Percentiles rank a stretch among this genome's conserved stretches.
Evolutionary conservation across 1,140 invertebrate genomes (phyloP).

Genomic region (Nephila pilipes): DNA sequence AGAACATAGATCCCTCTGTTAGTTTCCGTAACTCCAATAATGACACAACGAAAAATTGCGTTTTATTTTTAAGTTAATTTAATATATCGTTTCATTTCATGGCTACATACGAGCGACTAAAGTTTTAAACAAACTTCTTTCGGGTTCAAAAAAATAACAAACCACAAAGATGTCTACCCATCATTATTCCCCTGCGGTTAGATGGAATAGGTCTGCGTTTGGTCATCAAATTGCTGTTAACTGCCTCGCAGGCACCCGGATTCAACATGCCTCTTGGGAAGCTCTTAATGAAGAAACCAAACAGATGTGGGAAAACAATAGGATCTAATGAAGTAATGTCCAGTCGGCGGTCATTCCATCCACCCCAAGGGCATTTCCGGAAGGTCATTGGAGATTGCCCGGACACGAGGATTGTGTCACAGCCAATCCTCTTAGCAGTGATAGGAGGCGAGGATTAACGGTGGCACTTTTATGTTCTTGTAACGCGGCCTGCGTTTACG

Average conservation of each 20-base stretch:
- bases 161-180: neutral
- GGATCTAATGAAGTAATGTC: slow-evolving; percentile 70
- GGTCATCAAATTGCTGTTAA: slow-evolving; percentile 50
- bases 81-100: too few species aligned
- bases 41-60: too few species aligned
- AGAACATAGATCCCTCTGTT: too few species aligned
- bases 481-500: neutral
- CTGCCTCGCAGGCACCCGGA: neutral
- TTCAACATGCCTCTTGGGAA: neutral
- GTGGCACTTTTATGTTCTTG: slow-evolving; percentile 58
- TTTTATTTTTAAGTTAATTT: too few species aligned
- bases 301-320: slow-evolving; percentile 68
- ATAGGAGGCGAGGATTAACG: slow-evolving; percentile 37
- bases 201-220: neutral
- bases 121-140: too few species aligned
- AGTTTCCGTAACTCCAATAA: too few species aligned
- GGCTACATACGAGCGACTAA: too few species aligned
- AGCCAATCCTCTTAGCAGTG: slow-evolving; percentile 62
- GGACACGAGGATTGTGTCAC: slow-evolving; percentile 56
- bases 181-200: neutral
- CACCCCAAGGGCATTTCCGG: slow-evolving; percentile 48
- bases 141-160: too few species aligned
- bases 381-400: slow-evolving; percentile 62
- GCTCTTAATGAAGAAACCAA: slow-evolving; percentile 66
- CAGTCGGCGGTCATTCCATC: slow-evolving; percentile 57